Evolutionary conservation across 2,113 vertebrate species (phyloP), one percentile per base, ranked within the genome.

Genomic region (Sturnira hondurensis): DNA sequence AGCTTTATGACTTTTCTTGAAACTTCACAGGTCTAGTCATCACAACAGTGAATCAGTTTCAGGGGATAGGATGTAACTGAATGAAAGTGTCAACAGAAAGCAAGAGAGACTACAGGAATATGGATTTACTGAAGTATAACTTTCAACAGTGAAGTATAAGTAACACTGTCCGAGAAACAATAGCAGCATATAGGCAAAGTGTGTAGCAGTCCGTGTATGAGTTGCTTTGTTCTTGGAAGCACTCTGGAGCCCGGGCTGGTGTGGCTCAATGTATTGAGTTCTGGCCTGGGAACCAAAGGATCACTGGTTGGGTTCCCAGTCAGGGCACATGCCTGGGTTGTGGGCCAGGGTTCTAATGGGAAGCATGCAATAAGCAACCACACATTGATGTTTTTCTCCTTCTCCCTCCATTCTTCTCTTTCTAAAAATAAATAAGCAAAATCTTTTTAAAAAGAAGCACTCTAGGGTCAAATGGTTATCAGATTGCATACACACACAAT

Each of bases 41-140:
- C 0, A 3, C 56, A 50, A 81, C 17, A 84, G 5, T 93, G 56
- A 85, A 73, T 85, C 45, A 50, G 87, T 84, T 93, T 74, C 36
- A 52, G 73, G 36, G 41, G 4, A 54, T 70, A 78, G 15, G 3
- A 90, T 10, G 1, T 3, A 96, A 63, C 54, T 76, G 36, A 61
- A 94, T 76, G 36, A 52, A 94, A 24, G 17, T 96, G 36, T 13
- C 24, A 92, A 38, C 4, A 90, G 70, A 96, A 95, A 82, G 31
- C 15, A 80, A 76, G 47, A 67, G 19, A 83, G 76, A 7, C 20
- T 63, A 84, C 24, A 78, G 43, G 43, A 87, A 78, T 24, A 52
- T 76, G 70, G 36, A 93, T 87, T 76, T 87, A 63, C 38, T 93
- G 45, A 96, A 93, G 58, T 71, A 65, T 26, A 91, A 54, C 36